Percentiles rank a stretch among this genome's conserved stretches.
Conservation (phyloP, 2,113 vertebrate species). For the Tetrao urogallus region DNA sequence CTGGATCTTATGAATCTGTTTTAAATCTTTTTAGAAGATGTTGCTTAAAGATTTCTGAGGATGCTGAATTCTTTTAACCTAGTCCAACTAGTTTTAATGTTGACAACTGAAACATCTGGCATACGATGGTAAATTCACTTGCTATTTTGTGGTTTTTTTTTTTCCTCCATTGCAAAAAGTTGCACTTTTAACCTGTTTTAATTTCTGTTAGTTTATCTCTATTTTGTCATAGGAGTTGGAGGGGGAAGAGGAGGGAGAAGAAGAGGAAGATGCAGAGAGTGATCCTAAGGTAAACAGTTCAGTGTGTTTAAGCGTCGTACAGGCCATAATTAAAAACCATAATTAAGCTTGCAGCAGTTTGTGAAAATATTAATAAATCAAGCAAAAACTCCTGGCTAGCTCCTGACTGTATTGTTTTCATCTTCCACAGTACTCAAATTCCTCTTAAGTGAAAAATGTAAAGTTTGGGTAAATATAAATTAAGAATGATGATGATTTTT, state of each 20-base stretch:
- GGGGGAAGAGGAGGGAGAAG: slow-evolving; percentile 91
- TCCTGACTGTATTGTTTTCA: not conserved
- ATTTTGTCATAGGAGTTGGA: slow-evolving; percentile 87
- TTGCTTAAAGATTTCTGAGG: not conserved
- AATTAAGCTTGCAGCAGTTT: not conserved
- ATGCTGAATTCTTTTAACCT: slow-evolving; percentile 6
- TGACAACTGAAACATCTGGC: slow-evolving; percentile 1
- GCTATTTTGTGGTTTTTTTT: not conserved
- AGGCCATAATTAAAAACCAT: not conserved
- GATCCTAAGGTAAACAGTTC: slow-evolving; percentile 85
- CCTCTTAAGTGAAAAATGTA: not conserved
- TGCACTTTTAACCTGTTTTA: slow-evolving; percentile 64
- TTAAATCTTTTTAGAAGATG: not conserved
- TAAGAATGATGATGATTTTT: not conserved
- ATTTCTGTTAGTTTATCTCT: slow-evolving; percentile 58
- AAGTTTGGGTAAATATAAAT: not conserved
- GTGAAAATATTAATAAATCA: not conserved
- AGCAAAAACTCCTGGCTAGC: accelerated
- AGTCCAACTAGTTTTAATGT: not conserved
- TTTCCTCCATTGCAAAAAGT: slow-evolving; percentile 33
- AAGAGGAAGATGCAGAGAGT: slow-evolving; percentile 88
- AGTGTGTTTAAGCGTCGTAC: not conserved
- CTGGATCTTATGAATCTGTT: not conserved
- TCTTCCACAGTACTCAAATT: not conserved
- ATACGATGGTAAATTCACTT: not conserved